A percentile compares a stretch with the other conserved stretches of the same genome.
phyloP scores from a whole-genome alignment of 2,113 vertebrate genomes.

The Siphamia tubifer region DNA sequence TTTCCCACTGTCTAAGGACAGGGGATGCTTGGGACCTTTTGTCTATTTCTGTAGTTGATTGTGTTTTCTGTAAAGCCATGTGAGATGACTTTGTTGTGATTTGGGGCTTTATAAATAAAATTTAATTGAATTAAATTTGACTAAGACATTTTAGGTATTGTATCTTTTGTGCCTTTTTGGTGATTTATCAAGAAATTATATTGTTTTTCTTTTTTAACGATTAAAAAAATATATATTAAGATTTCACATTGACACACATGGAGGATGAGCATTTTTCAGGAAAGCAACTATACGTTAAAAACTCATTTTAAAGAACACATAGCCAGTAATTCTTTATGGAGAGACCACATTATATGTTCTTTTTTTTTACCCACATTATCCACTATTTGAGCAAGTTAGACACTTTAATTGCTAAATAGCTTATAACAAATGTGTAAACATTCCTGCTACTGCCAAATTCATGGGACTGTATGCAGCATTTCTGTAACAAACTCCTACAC shows the following conservation, averaged over 20 bases:
- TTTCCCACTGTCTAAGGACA: no score
- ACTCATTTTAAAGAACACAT: slow-evolving; percentile 25
- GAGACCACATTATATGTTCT: background rate
- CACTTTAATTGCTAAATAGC: slow-evolving; percentile 24
- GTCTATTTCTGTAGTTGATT: no score
- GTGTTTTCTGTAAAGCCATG: no score
- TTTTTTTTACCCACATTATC: background rate
- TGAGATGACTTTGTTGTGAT: no score
- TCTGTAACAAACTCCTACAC: background rate
- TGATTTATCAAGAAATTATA: background rate
- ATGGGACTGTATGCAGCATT: background rate
- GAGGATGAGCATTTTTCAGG: background rate
- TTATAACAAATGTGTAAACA: slow-evolving; percentile 7
- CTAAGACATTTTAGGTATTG: no score
- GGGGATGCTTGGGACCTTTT: no score
- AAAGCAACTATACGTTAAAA: slow-evolving; percentile 10
- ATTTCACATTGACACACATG: slow-evolving; percentile 21
- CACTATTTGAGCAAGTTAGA: slow-evolving; percentile 5
- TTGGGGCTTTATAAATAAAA: no score
- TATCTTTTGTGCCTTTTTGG: background rate
- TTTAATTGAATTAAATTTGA: no score
- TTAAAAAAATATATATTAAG: no score
- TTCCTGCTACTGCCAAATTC: slow-evolving; percentile 12
- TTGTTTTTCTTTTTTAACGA: slow-evolving; percentile 11
- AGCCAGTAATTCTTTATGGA: slow-evolving; percentile 12